phyloP scores from a whole-genome alignment of 2,113 vertebrate species.

The Limnothrissa miodon region DNA sequence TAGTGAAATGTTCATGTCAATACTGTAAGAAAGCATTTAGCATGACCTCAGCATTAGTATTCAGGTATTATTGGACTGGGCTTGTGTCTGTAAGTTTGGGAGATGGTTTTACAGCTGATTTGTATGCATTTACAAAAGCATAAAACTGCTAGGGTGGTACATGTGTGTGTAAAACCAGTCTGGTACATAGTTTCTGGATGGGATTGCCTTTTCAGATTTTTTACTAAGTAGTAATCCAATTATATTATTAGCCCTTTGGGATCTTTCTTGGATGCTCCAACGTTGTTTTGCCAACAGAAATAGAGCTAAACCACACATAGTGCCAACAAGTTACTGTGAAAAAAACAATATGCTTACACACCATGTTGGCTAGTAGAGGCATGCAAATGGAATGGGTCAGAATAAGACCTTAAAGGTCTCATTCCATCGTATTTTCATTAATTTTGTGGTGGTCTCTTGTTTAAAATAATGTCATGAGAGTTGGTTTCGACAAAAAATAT shows the following conservation, averaged over 20 bases:
- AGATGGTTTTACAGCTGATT: neutral
- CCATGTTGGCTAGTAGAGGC: neutral
- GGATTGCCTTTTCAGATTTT: neutral
- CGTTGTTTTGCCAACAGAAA: neutral
- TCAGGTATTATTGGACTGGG: neutral
- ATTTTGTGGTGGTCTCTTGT: no score
- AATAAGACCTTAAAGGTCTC: no score
- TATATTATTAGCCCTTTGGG: neutral
- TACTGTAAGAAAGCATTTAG: no score
- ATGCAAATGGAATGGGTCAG: neutral
- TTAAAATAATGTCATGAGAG: no score
- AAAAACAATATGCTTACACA: neutral
- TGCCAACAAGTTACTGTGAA: neutral
- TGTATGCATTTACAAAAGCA: neutral
- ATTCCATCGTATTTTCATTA: no score
- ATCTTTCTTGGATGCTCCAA: neutral
- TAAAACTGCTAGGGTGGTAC: neutral
- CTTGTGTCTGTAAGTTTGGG: neutral
- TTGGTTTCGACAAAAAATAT: no score
- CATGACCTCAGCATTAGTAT: neutral
- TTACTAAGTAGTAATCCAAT: neutral
- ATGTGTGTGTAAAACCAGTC: no score
- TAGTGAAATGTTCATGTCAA: neutral
- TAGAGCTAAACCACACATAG: neutral
- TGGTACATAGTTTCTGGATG: neutral